Evolutionary conservation across 2,797 vertebrate species (phyloP), one percentile per base, ranked within the genome.

Genomic region (Fringilla coelebs): DNA sequence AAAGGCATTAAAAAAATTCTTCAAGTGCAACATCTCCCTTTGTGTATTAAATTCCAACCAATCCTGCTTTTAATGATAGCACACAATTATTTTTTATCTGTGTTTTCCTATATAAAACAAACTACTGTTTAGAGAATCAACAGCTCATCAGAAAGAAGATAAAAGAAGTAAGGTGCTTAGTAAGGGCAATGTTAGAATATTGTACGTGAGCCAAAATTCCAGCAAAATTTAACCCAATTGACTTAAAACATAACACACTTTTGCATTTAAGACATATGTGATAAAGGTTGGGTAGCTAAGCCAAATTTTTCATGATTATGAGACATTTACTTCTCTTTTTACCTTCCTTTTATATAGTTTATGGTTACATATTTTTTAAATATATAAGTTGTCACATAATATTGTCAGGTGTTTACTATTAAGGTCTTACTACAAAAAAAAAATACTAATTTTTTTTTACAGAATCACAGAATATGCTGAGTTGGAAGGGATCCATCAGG

Each of bases 51-150:
- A 46, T 49, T 74, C 38, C 48, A 71, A 84, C 2, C 4, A 85
- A 54, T 41, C 10, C 41, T 55, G 8, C 1, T 75, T 90, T 58
- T 52, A 86, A 52, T 0, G 0, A 72, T 25, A 66, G 5, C 1
- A 2, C 22, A 8, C 18, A 61, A 52, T 29, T 68, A 31, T 40
- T 84, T 88, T 83, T 71, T 17, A 74, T 32, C 62, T 62, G 7
- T 6, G 3, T 55, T 24, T 18, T 83, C 43, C 67, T 26, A 83
- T 43, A 76, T 16, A 80, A 79, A 20, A 32, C 10, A 78, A 90
- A 41, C 6, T 79, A 28, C 38, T 25, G 21, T n/a, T 62, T 36
- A 57, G 74, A 72, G 1, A 52, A 19, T 40, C 34, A 71, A 60
- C 17, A 74, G 22, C 52, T 63, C 55, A 77, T 19, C 19, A 76